Conservation (phyloP, 1,140 invertebrate species). For the Antheraea mylitta region DNA sequence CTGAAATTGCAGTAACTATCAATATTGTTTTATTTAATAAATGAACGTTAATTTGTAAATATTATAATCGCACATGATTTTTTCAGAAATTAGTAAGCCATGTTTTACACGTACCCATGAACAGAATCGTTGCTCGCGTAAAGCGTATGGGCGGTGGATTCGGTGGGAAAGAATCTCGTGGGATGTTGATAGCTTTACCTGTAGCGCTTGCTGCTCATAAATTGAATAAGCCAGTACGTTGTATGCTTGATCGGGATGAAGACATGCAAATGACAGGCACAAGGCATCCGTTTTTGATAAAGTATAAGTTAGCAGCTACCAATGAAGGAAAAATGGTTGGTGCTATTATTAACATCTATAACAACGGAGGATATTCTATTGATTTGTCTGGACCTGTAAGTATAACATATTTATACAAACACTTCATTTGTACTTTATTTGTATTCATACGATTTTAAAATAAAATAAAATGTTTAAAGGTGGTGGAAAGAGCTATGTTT, state of each 20-base stretch:
- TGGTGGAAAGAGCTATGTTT: constrained; percentile 88
- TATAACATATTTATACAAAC: constrained; percentile 26
- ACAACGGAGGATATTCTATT: constrained; percentile 89
- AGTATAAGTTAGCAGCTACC: constrained; percentile 92
- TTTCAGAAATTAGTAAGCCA: constrained; percentile 87
- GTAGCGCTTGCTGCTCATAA: constrained; percentile 86
- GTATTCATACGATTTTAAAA: background rate
- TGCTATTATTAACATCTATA: constrained; percentile 86
- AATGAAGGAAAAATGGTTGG: constrained; percentile 87
- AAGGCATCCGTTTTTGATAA: constrained; percentile 92
- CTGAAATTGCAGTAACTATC: constrained; percentile 81
- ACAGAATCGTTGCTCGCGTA: constrained; percentile 87
- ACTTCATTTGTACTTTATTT: constrained; percentile 1
- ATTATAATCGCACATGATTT: constrained; percentile 4
- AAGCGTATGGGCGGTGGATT: constrained; percentile 97
- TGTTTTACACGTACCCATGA: constrained; percentile 86
- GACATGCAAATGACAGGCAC: constrained; percentile 94
- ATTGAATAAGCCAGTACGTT: constrained; percentile 88
- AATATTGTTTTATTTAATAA: background rate
- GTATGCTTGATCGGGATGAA: constrained; percentile 95
- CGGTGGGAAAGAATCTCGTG: constrained; percentile 95
- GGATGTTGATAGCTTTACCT: constrained; percentile 81
- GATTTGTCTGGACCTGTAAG: constrained; percentile 92
- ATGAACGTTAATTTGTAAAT: background rate
- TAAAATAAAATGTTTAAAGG: constrained; percentile 68